These are phyloP conservation scores for Cryptus viduatorius DNA, from an alignment of 2,888 invertebrate genomes.

Conservation along the genomic window DNA sequence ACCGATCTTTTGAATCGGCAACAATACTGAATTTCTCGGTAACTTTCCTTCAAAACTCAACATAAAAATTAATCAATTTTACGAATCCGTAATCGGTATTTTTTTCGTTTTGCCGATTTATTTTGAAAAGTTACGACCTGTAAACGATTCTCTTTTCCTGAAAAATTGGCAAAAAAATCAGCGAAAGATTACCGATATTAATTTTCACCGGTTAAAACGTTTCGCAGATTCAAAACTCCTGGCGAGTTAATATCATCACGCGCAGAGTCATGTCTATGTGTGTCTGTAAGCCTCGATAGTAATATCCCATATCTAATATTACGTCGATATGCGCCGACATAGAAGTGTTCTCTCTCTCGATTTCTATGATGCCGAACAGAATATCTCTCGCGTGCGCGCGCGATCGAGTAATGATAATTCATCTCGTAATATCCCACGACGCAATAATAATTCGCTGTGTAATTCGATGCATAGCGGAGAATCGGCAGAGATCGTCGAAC, in stretches of 20 bases:
- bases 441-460: slow-evolving; percentile 64
- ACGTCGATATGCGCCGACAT: background rate
- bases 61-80: too few relatives aligned
- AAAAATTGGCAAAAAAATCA: background rate
- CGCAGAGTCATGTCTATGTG: background rate
- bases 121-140: too few relatives aligned
- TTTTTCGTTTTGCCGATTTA: too few relatives aligned
- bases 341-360: background rate
- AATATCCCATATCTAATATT: background rate
- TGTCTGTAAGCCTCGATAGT: background rate
- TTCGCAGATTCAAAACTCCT: background rate
- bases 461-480: slow-evolving; percentile 59
- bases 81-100: too few relatives aligned
- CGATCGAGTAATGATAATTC: slow-evolving; percentile 44
- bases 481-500: slow-evolving; percentile 46
- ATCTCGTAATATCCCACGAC: slow-evolving; percentile 20
- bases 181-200: background rate
- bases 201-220: background rate
- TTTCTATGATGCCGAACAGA: slow-evolving; percentile 52
- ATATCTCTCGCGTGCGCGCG: background rate
- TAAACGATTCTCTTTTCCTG: too few relatives aligned
- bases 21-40: too few relatives aligned
- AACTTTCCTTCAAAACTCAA: too few relatives aligned
- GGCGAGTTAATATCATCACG: slow-evolving; percentile 13
- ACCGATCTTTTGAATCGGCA: too few relatives aligned